Percentiles rank a stretch among this genome's conserved stretches.
Evolutionary conservation across 2,113 vertebrate genomes (phyloP).

Genomic region (Scolopax mira): DNA sequence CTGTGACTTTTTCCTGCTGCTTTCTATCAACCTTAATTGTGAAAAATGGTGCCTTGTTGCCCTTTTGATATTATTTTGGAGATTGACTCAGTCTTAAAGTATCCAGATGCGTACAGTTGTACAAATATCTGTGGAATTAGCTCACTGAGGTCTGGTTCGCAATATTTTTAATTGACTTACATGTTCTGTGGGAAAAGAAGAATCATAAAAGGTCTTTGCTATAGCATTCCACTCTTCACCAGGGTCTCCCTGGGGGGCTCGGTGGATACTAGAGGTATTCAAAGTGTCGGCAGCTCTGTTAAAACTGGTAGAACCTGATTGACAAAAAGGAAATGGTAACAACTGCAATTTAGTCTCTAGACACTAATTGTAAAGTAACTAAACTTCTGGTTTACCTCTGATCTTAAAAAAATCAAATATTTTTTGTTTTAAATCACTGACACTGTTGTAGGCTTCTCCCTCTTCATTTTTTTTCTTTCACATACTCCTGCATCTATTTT

Average conservation of each 20-base stretch:
- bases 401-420: conserved; percentile 25
- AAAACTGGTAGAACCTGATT: conserved; percentile 74
- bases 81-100: conserved; percentile 78
- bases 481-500: conserved; percentile 20
- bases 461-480: conserved; percentile 29
- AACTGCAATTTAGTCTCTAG: conserved; percentile 70
- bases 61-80: conserved; percentile 80
- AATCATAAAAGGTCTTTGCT: conserved; percentile 79
- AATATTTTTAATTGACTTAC: conserved; percentile 87
- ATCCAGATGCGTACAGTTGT: conserved; percentile 75
- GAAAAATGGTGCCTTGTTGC: conserved; percentile 81
- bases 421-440: conserved; percentile 47
- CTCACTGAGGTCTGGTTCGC: conserved; percentile 74
- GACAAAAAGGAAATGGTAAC: conserved; percentile 77
- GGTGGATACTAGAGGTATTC: conserved; percentile 68
- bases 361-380: conserved; percentile 57
- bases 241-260: conserved; percentile 68
- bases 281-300: conserved; percentile 73
- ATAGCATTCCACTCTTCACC: conserved; percentile 77
- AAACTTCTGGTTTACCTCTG: conserved; percentile 52
- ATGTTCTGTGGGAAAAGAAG: conserved; percentile 78
- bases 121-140: conserved; percentile 79
- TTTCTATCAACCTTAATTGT: conserved; percentile 85
- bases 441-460: conserved; percentile 20
- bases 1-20: conserved; percentile 83